Evolutionary conservation across 1,140 invertebrate genomes (phyloP), one percentile per base, ranked within the genome.

Genomic region (Bombus confusus): DNA sequence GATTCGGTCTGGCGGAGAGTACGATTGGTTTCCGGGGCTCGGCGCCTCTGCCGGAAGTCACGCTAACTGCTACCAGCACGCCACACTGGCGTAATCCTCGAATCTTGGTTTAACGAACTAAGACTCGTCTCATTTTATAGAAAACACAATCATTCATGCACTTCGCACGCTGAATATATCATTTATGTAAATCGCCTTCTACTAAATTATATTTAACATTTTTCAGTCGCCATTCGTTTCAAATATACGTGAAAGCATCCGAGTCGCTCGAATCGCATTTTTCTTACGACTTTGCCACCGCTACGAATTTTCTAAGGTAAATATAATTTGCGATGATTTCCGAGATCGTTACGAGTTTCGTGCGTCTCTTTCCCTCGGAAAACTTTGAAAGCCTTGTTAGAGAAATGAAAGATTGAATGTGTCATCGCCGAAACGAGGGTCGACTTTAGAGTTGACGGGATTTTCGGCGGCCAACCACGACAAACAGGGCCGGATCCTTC

Each of bases 21-120:
- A 91, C 91, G 91, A 91, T 93, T 91, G 91, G 91, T 92, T 93
- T 93, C 92, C 92, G 92, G 92, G 76, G 88, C 75, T 90, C 82
- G 90, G 87, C 91, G 91, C 91, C 91, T 92, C 78, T 78, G 68
- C 85, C 91, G 92, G 92, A 93, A 93, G 92, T 92, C 92, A 91
- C 91, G 92, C 86, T 91, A 91, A 88, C 91, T 68, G 78, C 68
- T 72, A 75, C 74, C 73, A 79, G 87, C 91, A 91, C 91, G 92
- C 91, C 86, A 91, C 69, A 68, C 88, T 74, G 75, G n/a, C 80
- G 72, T 89, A 90, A 82, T 74, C 57, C 34, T 62, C 31, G 52
- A 59, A 71, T 71, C 68, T 47, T 31, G 76, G 25, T 72, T 80
- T 72, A 72, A 80, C 76, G 76, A 79, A 80, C 68, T n/a, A 39